A percentile compares a stretch with the other conserved stretches of the same genome.
These are phyloP conservation scores for Eleginops maclovinus DNA, from an alignment of 2,113 vertebrate genomes.

Conservation along the genomic window DNA sequence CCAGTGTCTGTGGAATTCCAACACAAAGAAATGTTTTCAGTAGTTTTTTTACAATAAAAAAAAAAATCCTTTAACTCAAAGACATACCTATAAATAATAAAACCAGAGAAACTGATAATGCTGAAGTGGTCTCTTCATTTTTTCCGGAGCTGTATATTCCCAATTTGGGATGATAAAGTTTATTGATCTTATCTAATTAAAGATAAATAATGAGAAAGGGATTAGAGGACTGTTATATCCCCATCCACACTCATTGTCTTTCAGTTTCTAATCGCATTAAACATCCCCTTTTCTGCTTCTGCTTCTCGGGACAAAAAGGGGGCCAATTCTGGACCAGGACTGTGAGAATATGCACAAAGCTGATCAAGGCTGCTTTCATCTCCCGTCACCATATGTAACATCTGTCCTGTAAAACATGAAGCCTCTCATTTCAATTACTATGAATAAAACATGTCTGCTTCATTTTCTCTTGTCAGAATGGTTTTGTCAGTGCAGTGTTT, in stretches of 20 bases:
- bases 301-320: slow-evolving; percentile 4
- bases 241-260: neutral
- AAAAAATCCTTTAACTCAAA: too few species aligned
- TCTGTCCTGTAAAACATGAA: slow-evolving; percentile 31
- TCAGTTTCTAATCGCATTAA: slow-evolving; percentile 16
- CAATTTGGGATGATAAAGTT: too few species aligned
- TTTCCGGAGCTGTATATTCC: too few species aligned
- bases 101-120: too few species aligned
- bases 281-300: slow-evolving; percentile 6
- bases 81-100: too few species aligned
- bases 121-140: too few species aligned
- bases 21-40: too few species aligned
- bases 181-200: too few species aligned
- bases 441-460: slow-evolving; percentile 57
- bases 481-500: slow-evolving; percentile 1
- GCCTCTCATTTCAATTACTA: slow-evolving; percentile 19
- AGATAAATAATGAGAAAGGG: slow-evolving; percentile 2
- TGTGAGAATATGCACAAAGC: slow-evolving; percentile 10
- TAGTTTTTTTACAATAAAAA: too few species aligned
- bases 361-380: slow-evolving; percentile 45
- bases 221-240: slow-evolving; percentile 16
- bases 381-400: slow-evolving; percentile 22
- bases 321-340: neutral
- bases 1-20: too few species aligned
- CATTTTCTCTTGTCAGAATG: slow-evolving; percentile 32